Evolutionary conservation across 2,113 vertebrate species (phyloP).

Genomic region (Girardinichthys multiradiatus): DNA sequence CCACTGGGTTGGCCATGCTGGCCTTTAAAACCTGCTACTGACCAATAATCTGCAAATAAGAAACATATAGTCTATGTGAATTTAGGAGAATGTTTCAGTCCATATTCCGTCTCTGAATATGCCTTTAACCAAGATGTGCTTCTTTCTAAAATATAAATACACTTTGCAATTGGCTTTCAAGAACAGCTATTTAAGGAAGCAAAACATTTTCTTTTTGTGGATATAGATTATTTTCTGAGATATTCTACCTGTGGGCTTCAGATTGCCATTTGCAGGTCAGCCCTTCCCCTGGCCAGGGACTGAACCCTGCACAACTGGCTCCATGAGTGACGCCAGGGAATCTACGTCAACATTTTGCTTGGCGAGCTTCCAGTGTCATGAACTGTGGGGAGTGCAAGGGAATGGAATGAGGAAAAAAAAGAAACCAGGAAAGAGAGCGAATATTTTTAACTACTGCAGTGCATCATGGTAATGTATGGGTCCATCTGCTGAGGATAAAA

Average conservation of each 20-base stretch:
- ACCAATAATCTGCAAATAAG: constrained; percentile 39
- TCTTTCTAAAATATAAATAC: neutral
- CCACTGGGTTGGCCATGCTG: constrained; percentile 9
- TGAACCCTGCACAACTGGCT: constrained; percentile 44
- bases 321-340: constrained; percentile 56
- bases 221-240: constrained; percentile 12
- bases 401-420: constrained; percentile 51
- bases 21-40: constrained; percentile 6
- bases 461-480: constrained; percentile 55
- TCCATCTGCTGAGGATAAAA: constrained; percentile 38
- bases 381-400: constrained; percentile 61
- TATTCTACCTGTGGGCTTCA: constrained; percentile 30
- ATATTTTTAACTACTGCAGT: constrained; percentile 69
- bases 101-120: constrained; percentile 19
- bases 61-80: constrained; percentile 13
- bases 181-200: neutral
- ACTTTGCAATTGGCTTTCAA: neutral
- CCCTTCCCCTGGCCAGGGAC: constrained; percentile 1
- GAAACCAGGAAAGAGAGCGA: constrained; percentile 49
- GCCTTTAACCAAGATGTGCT: neutral
- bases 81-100: neutral
- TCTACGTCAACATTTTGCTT: constrained; percentile 74
- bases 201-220: neutral
- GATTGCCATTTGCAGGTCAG: constrained; percentile 7
- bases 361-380: constrained; percentile 68